Conservation (phyloP, 2,888 invertebrate species). For the Dolichopus griseipennis region DNA sequence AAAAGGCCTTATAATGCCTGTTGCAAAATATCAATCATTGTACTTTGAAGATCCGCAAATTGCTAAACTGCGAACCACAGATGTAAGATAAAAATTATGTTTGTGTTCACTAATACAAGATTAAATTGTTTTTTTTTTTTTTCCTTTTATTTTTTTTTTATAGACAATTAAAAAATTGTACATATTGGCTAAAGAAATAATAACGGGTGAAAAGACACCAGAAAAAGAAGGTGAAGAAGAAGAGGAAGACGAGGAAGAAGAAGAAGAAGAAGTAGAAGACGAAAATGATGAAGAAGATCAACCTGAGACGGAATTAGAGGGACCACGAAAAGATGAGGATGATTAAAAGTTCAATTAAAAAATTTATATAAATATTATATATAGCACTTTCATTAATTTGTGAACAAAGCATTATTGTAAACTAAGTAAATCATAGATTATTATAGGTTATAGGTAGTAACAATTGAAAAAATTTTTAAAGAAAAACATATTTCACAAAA, state of each 20-base stretch:
- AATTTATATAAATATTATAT: too few species aligned
- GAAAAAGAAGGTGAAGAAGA: not conserved
- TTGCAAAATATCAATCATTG: conserved; percentile 47
- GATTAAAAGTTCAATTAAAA: too few species aligned
- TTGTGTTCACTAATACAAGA: not conserved
- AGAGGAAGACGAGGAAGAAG: conserved; percentile 23
- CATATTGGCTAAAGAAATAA: conserved; percentile 51
- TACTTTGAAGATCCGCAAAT: conserved; percentile 51
- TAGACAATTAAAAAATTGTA: conserved; percentile 56
- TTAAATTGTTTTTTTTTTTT: not conserved
- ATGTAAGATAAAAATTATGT: conserved; percentile 39
- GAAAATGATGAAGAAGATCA: too few species aligned
- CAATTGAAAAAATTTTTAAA: too few species aligned
- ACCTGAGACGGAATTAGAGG: too few species aligned
- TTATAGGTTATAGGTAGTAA: too few species aligned
- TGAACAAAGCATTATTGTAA: too few species aligned
- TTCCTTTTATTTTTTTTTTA: conserved; percentile 22
- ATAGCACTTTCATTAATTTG: too few species aligned
- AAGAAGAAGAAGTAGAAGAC: conserved; percentile 17
- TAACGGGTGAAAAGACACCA: conserved; percentile 41
- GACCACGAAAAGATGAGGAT: too few species aligned
- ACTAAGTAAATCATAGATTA: too few species aligned
- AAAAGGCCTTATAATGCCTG: conserved; percentile 45
- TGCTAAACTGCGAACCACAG: conserved; percentile 45
- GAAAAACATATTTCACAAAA: too few species aligned